These are phyloP conservation scores for Drosophila ohnishii DNA, from an alignment of 1,140 invertebrate species.

Conservation along the genomic window DNA sequence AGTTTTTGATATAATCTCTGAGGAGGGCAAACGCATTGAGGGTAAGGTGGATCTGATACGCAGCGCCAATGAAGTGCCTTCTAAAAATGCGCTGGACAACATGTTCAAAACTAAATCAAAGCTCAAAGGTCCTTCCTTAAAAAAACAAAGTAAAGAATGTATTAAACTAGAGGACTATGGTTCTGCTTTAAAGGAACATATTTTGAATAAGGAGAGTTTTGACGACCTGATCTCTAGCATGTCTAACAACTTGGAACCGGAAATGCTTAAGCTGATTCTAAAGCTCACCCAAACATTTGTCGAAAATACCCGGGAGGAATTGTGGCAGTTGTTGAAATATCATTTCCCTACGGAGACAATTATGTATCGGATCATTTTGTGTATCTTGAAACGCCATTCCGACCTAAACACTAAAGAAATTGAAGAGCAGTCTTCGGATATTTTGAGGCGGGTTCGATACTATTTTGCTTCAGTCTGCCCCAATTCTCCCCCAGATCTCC, in stretches of 20 bases:
- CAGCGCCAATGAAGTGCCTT: slow-evolving; percentile 3
- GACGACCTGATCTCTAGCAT: slow-evolving; percentile 4
- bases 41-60: slow-evolving; percentile 9
- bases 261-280: slow-evolving; percentile 1
- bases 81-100: background rate
- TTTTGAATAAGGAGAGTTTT: slow-evolving; percentile 1
- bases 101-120: background rate
- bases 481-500: background rate
- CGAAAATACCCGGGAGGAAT: slow-evolving; percentile 4
- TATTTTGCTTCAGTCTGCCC: slow-evolving; percentile 1
- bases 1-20: background rate
- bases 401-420: slow-evolving; percentile 1
- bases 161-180: slow-evolving; percentile 2
- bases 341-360: slow-evolving; percentile 16
- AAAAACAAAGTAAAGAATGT: background rate
- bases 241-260: slow-evolving; percentile 2
- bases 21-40: background rate
- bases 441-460: slow-evolving; percentile 15
- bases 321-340: slow-evolving; percentile 6
- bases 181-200: background rate
- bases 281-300: slow-evolving; percentile 10
- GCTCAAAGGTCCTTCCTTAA: too few relatives aligned
- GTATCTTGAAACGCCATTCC: slow-evolving; percentile 3
- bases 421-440: slow-evolving; percentile 10
- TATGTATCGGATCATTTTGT: slow-evolving; percentile 15